A percentile compares a stretch with the other conserved stretches of the same genome.
These are phyloP conservation scores for Agrotis segetum DNA, from an alignment of 2,888 invertebrate species.

Conservation along the genomic window DNA sequence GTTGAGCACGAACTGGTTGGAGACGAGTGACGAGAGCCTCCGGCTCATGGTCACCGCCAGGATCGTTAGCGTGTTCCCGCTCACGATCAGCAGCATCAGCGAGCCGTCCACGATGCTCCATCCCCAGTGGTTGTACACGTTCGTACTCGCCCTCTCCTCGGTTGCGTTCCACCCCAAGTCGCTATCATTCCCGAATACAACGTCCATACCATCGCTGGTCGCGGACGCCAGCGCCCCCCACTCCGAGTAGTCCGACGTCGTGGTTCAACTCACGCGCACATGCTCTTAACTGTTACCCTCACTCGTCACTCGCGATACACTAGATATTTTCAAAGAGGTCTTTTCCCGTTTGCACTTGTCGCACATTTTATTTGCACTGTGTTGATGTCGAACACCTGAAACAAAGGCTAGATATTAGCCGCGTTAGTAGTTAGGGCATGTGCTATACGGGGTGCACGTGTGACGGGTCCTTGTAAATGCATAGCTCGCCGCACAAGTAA, in stretches of 20 bases:
- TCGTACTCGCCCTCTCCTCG: slow-evolving; percentile 73
- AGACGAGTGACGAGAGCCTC: slow-evolving; percentile 93
- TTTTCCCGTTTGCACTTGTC: slow-evolving; percentile 70
- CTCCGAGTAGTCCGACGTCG: slow-evolving; percentile 85
- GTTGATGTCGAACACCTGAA: slow-evolving; percentile 71
- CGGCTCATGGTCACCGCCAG: slow-evolving; percentile 93
- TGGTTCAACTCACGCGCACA: slow-evolving; percentile 83
- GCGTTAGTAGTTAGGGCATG: slow-evolving; percentile 58
- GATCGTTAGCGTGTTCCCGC: slow-evolving; percentile 94
- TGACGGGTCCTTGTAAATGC: slow-evolving; percentile 68
- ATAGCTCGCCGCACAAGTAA: slow-evolving; percentile 67
- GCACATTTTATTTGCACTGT: slow-evolving; percentile 75
- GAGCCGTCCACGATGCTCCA: slow-evolving; percentile 93
- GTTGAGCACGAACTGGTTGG: slow-evolving; percentile 95
- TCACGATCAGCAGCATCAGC: slow-evolving; percentile 92
- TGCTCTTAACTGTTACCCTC: slow-evolving; percentile 80
- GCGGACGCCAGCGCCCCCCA: slow-evolving; percentile 87
- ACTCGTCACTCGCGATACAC: slow-evolving; percentile 76
- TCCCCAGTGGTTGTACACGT: slow-evolving; percentile 88
- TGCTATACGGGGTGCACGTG: slow-evolving; percentile 55
- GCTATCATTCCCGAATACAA: slow-evolving; percentile 84
- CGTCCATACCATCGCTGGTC: slow-evolving; percentile 90
- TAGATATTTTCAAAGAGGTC: slow-evolving; percentile 70
- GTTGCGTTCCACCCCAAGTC: slow-evolving; percentile 81
- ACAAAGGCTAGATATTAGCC: slow-evolving; percentile 63